These are phyloP conservation scores for Anastatus disparis DNA, from an alignment of 1,140 invertebrate genomes.

Conservation along the genomic window DNA sequence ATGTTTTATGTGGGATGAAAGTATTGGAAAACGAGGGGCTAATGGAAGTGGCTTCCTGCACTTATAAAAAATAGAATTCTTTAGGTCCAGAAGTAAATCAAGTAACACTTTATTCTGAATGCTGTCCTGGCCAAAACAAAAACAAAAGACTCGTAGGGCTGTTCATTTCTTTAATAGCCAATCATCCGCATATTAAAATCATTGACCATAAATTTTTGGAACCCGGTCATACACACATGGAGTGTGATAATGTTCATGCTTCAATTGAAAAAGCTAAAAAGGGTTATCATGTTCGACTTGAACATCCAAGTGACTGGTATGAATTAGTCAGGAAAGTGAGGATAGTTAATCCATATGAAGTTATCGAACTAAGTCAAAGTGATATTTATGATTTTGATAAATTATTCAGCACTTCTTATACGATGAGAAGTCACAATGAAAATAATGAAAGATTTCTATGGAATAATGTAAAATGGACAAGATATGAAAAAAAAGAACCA, in stretches of 20 bases:
- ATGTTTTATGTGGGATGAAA: constrained; percentile 20
- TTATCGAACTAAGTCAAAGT: constrained; percentile 14
- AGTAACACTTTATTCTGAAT: constrained; percentile 54
- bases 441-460: constrained; percentile 15
- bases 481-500: constrained; percentile 30
- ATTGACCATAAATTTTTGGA: constrained; percentile 58
- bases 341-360: constrained; percentile 12
- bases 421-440: constrained; percentile 27
- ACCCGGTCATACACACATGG: constrained; percentile 54
- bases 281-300: background rate
- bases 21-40: background rate
- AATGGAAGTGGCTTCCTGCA: background rate
- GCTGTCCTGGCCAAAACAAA: constrained; percentile 56
- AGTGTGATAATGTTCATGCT: constrained; percentile 51
- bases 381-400: constrained; percentile 30
- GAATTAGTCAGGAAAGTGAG: constrained; percentile 11
- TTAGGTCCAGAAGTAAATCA: constrained; percentile 40
- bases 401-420: background rate
- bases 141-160: constrained; percentile 43
- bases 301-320: constrained; percentile 39
- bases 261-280: constrained; percentile 48
- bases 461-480: constrained; percentile 28
- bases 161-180: constrained; percentile 8
- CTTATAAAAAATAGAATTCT: constrained; percentile 21
- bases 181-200: constrained; percentile 38